Conservation (phyloP, 2,113 vertebrate species). For the Dicerorhinus sumatrensis region DNA sequence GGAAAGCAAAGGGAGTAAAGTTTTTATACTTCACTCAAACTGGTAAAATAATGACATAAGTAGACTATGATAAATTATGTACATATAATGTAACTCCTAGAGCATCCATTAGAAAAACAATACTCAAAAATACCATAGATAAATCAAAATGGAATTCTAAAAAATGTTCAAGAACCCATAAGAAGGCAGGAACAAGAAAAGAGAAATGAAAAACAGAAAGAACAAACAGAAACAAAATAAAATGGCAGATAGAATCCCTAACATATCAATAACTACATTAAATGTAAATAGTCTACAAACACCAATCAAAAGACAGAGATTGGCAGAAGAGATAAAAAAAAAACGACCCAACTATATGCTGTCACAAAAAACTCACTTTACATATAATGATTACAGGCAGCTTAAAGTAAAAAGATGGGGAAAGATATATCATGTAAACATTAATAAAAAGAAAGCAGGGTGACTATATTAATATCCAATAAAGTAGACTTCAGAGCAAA, state of each 20-base stretch:
- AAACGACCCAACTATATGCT: neutral
- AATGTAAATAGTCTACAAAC: neutral
- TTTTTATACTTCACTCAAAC: neutral
- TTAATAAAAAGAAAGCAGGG: neutral
- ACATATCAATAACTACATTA: neutral
- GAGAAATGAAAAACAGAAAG: neutral
- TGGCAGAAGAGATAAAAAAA: neutral
- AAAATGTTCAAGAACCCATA: neutral
- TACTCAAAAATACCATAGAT: neutral
- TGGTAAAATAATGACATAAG: neutral
- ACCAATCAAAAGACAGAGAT: neutral
- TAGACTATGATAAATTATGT: neutral
- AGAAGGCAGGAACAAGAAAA: neutral
- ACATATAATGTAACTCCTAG: neutral
- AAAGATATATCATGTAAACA: neutral
- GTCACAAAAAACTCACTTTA: neutral
- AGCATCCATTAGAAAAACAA: neutral
- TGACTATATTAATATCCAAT: neutral
- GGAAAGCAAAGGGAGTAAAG: neutral
- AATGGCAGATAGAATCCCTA: neutral
- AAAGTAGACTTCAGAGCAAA: neutral
- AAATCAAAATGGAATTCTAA: neutral
- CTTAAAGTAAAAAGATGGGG: neutral
- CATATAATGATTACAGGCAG: neutral
- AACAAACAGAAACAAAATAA: neutral